Conservation (phyloP, 2,888 invertebrate genomes). For the Brassicogethes aeneus region DNA sequence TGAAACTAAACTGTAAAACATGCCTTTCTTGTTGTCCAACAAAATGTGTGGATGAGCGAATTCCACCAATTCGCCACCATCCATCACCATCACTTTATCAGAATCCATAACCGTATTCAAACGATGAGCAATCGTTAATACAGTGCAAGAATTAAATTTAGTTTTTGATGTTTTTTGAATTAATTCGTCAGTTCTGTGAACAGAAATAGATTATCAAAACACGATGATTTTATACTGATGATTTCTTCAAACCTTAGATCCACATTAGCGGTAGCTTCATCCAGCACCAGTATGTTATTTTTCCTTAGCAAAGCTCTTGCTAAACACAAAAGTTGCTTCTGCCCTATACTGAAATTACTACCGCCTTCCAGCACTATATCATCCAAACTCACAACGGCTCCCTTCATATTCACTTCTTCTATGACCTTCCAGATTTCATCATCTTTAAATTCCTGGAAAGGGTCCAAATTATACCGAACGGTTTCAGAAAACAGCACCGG, state of each 20-base stretch:
- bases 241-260: conserved; percentile 57
- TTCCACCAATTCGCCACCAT: conserved; percentile 44
- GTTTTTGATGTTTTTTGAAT: conserved; percentile 67
- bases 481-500: conserved; percentile 58
- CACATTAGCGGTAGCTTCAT: conserved; percentile 87
- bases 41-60: conserved; percentile 44
- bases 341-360: conserved; percentile 78
- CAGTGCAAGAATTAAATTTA: conserved; percentile 67
- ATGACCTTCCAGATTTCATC: conserved; percentile 58
- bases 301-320: conserved; percentile 78
- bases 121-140: conserved; percentile 74
- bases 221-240: neutral
- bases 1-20: conserved; percentile 30
- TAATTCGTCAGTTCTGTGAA: conserved; percentile 54
- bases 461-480: conserved; percentile 55
- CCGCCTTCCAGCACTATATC: conserved; percentile 64
- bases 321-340: conserved; percentile 79
- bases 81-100: conserved; percentile 56
- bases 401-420: conserved; percentile 57
- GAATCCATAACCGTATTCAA: conserved; percentile 45
- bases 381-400: conserved; percentile 51
- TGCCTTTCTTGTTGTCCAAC: conserved; percentile 28
- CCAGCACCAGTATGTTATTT: conserved; percentile 44
- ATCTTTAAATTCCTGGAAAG: conserved; percentile 60
- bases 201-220: neutral